Base-by-base conservation (phyloP, 2,797 vertebrate species). In the Sciaenops ocellatus region DNA sequence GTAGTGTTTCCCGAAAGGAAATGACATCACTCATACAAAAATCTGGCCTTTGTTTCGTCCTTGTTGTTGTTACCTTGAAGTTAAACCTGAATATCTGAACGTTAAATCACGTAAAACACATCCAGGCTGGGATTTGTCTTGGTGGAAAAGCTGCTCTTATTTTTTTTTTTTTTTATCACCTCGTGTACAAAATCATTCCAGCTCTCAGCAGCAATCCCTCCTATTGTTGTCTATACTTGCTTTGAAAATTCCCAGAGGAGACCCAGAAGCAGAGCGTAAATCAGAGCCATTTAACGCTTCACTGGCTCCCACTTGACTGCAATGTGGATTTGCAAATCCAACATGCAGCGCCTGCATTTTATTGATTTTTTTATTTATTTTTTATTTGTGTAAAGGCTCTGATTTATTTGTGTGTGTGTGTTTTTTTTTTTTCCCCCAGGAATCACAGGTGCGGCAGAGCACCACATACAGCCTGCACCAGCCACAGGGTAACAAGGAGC, bases 401-500 rank as follows among this genome's bases (percentile, higher is more conserved):
- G 18, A 82, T 76, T 60, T 62, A 7, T 57, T 28, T 62, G 1
- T 20, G 6, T 71, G 41, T 55, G 17, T 61, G 10, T 85, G 10
- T 78, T 83, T 10, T 79, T 79, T 77, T 8, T 8, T 38, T 9
- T 9, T 0, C 34, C 62, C 34, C 34, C 75, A 99, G 98, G 98
- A 99, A 84, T 97, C 97, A 5, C 98, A 99, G 90, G 93, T 97
- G 84, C 96, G 98, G 47, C 98, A 97, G 93, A 98, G 96, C 86
- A 95, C 97, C 82, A 96, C 97, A 30, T 99, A 99, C 85, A 99
- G 98, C 91, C 94, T 99, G 74, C 98, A 99, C 80, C 98, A 99
- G 90, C 98, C 98, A 17, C 98, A 99, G 94, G 98, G 98, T 52
- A 99, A 99, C 95, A 99, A 99, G 86, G 98, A 99, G 10, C 98